Conservation (phyloP, 1,140 invertebrate genomes). For the Condylostylus longicornis region DNA sequence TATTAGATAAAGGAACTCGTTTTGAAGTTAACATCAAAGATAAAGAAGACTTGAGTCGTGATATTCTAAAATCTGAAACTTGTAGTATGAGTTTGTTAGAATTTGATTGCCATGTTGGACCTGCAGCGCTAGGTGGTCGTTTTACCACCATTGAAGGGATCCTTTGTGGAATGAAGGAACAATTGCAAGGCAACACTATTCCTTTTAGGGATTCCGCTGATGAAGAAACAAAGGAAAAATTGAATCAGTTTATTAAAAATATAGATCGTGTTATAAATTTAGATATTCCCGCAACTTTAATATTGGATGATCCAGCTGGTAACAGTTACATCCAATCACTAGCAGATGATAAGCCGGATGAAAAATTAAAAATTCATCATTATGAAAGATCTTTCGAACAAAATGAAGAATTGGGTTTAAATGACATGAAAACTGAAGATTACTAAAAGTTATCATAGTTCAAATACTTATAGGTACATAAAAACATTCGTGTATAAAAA, state of each 20-base stretch:
- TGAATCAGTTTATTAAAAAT: slow-evolving; percentile 44
- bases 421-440: slow-evolving; percentile 88
- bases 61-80: slow-evolving; percentile 93
- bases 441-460: too few relatives aligned
- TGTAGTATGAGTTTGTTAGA: slow-evolving; percentile 79
- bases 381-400: slow-evolving; percentile 82
- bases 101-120: slow-evolving; percentile 73
- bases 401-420: slow-evolving; percentile 89
- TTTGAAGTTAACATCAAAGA: slow-evolving; percentile 61
- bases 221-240: slow-evolving; percentile 32
- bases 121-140: slow-evolving; percentile 72
- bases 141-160: slow-evolving; percentile 93
- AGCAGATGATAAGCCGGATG: slow-evolving; percentile 48
- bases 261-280: slow-evolving; percentile 56
- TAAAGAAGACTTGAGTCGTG: slow-evolving; percentile 71
- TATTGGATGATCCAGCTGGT: slow-evolving; percentile 91
- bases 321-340: slow-evolving; percentile 92
- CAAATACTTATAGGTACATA: too few relatives aligned
- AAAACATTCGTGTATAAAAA: too few relatives aligned
- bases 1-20: slow-evolving; percentile 66
- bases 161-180: slow-evolving; percentile 49
- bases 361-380: slow-evolving; percentile 54
- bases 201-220: slow-evolving; percentile 60
- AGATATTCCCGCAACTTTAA: slow-evolving; percentile 49
- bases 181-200: slow-evolving; percentile 49